These are phyloP conservation scores for Mactra quadrangularis DNA, from an alignment of 1,140 invertebrate species.

Conservation along the genomic window DNA sequence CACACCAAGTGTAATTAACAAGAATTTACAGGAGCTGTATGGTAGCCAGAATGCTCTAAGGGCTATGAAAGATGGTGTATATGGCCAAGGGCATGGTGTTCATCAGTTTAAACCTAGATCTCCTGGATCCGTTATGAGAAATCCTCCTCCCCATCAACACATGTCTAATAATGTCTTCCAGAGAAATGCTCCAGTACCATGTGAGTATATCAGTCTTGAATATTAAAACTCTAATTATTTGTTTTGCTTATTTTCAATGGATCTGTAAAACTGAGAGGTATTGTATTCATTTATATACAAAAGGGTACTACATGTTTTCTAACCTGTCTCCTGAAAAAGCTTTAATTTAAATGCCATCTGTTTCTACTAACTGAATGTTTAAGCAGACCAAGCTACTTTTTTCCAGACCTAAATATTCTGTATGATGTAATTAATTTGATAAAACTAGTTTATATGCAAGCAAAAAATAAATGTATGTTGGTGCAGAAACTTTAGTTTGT, in stretches of 20 bases:
- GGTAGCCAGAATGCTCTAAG: constrained; percentile 35
- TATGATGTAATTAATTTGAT: no score
- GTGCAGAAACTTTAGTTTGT: no score
- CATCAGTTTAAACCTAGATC: constrained; percentile 47
- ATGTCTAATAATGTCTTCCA: constrained; percentile 30
- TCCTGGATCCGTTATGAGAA: constrained; percentile 33
- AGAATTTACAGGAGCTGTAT: constrained; percentile 37
- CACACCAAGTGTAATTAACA: constrained; percentile 23
- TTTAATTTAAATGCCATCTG: no score
- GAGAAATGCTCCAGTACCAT: constrained; percentile 33
- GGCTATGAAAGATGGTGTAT: constrained; percentile 32
- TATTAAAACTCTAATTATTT: background rate
- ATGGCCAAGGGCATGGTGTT: background rate
- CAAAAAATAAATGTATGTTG: no score
- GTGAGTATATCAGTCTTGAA: background rate
- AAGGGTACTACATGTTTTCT: no score
- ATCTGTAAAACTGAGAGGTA: no score
- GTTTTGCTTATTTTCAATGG: background rate
- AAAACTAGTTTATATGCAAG: no score
- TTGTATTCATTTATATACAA: no score
- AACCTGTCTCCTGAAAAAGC: no score
- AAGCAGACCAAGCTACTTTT: no score
- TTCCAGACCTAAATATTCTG: no score
- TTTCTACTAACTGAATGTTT: no score
- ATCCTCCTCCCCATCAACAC: constrained; percentile 10